Conservation (phyloP, 2,113 vertebrate species). For the Pardalotus punctatus region DNA sequence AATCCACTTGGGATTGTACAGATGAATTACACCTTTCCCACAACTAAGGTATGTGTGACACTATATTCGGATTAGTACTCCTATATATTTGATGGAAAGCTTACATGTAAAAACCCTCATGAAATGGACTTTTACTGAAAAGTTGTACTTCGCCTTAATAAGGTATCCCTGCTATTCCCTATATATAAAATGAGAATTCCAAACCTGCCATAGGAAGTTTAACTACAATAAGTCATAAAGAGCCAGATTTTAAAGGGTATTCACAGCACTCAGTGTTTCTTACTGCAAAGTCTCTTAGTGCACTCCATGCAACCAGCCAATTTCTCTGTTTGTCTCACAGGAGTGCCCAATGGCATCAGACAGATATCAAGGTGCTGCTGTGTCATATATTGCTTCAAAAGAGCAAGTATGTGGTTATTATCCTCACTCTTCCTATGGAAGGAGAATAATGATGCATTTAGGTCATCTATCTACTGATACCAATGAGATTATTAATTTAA, state of each 20-base stretch:
- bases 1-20: background rate
- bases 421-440: background rate
- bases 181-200: background rate
- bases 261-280: accelerated
- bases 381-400: background rate
- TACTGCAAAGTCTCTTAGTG: background rate
- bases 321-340: background rate
- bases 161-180: background rate
- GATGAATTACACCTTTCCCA: background rate
- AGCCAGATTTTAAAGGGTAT: background rate
- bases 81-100: background rate
- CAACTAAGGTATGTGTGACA: background rate
- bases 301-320: background rate
- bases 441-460: background rate
- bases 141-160: background rate
- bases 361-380: background rate
- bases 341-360: background rate
- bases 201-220: background rate
- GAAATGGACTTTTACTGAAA: background rate
- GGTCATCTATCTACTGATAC: background rate
- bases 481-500: background rate
- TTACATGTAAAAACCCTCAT: background rate
- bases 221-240: background rate
- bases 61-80: background rate
- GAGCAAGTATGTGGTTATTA: background rate